Base-by-base conservation (phyloP, 2,888 invertebrate genomes). In the Caenorhabditis sinica region DNA sequence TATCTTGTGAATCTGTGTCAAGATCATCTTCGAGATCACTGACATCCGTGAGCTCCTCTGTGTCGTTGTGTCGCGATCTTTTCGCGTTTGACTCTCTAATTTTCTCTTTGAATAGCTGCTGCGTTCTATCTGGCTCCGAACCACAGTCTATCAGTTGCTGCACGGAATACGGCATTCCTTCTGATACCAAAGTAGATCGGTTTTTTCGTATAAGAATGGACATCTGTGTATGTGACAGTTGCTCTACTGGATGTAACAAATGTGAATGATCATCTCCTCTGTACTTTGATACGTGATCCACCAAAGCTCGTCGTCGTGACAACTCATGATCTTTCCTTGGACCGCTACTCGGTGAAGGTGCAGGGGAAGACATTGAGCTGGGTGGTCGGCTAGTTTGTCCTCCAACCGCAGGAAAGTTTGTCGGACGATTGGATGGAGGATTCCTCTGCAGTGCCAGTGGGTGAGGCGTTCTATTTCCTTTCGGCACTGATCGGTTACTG, bases 21-120 rank as follows among this genome's bases (percentile, higher is more conserved):
- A 76, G 13, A 6, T 80, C 75, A 13, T 84, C 84, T 66, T 85
- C 85, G n/a, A 68, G 20, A 53, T 82, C 85, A 33, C 82, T 82
- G 15, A 77, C 28, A 36, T 85, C 85, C 0, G 85, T 85, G 13
- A 77, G 2, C 13, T 85, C 81, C 17, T 85, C 85, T 1, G 56
- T 17, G 49, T 84, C 71, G 25, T 69, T 49, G 28, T 79, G 51
- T 20, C 45, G 23, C 1, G 36, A 43, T 40, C 80, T 45, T 25
- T 72, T 82, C n/a, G 25, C 20, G 49, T 82, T 76, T 4, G 58
- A 36, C 1, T 72, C 82, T 51, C 49, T 61, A 15, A 76, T 58
- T n/a, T 51, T 60, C 28, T 68, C 30, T 20, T 51, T 66, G 13
- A 81, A 66, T 3, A n/a, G n/a, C 11, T 58, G 51, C 1, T 49